These are phyloP conservation scores for Diloba caeruleocephala DNA, from an alignment of 2,888 invertebrate species.

Conservation along the genomic window DNA sequence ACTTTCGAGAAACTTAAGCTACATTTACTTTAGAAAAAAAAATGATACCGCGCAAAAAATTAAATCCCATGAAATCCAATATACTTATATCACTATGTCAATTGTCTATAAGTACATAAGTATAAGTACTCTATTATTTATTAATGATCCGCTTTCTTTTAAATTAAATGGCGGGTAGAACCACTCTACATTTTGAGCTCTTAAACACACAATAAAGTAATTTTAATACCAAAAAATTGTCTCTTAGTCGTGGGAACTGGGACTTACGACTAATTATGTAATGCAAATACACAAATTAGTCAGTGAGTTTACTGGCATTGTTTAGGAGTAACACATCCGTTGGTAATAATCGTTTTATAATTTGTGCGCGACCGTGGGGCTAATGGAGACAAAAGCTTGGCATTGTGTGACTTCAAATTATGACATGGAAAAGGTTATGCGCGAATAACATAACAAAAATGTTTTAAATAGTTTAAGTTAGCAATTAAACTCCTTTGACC, in stretches of 20 bases:
- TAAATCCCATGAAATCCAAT: too few species aligned
- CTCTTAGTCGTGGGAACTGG: constrained; percentile 48
- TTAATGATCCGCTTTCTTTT: too few species aligned
- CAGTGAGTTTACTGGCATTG: constrained; percentile 47
- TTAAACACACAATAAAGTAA: constrained; percentile 17
- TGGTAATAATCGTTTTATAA: constrained; percentile 71
- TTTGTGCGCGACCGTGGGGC: constrained; percentile 57
- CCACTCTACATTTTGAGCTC: constrained; percentile 24
- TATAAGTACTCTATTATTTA: too few species aligned
- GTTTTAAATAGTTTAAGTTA: constrained; percentile 5
- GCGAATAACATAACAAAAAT: constrained; percentile 14
- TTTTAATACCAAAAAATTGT: constrained; percentile 18
- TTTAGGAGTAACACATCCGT: constrained; percentile 54
- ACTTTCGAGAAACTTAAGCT: too few species aligned
- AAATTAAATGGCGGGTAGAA: too few species aligned
- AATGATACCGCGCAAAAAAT: too few species aligned
- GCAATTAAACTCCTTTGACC: too few species aligned
- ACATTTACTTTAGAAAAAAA: too few species aligned
- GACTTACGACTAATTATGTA: constrained; percentile 49
- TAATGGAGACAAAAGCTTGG: constrained; percentile 54
- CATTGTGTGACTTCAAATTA: constrained; percentile 54
- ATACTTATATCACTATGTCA: too few species aligned
- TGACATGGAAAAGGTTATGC: constrained; percentile 29
- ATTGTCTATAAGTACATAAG: too few species aligned
- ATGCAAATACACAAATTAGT: constrained; percentile 41